Evolutionary conservation across 2,797 vertebrate genomes (phyloP).

Genomic region (Todus mexicanus): DNA sequence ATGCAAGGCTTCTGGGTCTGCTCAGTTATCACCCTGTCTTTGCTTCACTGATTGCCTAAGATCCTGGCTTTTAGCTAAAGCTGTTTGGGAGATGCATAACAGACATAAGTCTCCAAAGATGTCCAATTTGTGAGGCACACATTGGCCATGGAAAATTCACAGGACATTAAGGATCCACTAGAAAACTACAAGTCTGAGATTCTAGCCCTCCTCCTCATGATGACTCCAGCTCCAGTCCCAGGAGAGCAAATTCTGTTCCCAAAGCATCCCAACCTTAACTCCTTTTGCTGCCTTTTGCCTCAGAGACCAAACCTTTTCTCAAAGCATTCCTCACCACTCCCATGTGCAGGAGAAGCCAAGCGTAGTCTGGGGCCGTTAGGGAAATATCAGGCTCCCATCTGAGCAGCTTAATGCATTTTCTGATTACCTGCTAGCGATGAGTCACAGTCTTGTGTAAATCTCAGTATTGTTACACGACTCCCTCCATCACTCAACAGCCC

Average conservation of each 20-base stretch:
- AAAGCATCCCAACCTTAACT: not conserved
- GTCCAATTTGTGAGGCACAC: not conserved
- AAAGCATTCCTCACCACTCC: not conserved
- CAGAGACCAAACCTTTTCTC: not conserved
- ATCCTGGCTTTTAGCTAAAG: conserved; percentile 3
- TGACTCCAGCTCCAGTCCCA: not conserved
- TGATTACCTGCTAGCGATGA: conserved; percentile 3
- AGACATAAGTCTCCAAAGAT: not conserved
- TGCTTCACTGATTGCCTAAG: conserved; percentile 6
- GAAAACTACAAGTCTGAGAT: not conserved
- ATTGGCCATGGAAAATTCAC: not conserved
- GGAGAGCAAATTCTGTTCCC: not conserved
- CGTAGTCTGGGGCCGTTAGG: not conserved
- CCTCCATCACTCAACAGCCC: conserved; percentile 4
- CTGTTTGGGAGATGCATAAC: conserved; percentile 20
- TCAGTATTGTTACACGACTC: not conserved
- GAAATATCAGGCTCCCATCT: not conserved
- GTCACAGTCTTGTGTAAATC: not conserved
- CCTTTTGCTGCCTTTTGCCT: not conserved
- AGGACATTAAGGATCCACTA: not conserved
- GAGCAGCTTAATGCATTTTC: not conserved
- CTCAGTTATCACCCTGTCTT: conserved; percentile 41
- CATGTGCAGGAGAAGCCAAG: not conserved
- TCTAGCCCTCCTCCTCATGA: not conserved
- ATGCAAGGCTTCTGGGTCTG: conserved; percentile 9